These are phyloP conservation scores for Drosophila novamexicana DNA, from an alignment of 1,140 invertebrate genomes.

Conservation along the genomic window DNA sequence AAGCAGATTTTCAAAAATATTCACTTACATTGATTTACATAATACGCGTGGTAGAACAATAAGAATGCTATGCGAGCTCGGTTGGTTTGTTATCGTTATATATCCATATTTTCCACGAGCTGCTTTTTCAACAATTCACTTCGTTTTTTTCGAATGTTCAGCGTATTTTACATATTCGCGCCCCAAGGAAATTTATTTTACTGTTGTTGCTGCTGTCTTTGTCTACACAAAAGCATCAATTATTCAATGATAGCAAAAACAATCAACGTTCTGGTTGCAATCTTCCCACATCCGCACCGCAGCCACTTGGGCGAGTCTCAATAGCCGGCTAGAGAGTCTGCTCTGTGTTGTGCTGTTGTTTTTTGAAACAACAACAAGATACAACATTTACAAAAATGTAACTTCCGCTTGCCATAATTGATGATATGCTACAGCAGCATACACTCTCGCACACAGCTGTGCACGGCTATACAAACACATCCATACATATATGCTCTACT, in stretches of 20 bases:
- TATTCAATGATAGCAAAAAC: constrained; percentile 57
- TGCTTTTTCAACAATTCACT: constrained; percentile 5
- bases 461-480: constrained; percentile 10
- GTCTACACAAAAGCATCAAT: constrained; percentile 56
- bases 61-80: not conserved
- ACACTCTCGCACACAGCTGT: constrained; percentile 6
- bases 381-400: constrained; percentile 60
- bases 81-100: constrained; percentile 18
- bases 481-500: constrained; percentile 6
- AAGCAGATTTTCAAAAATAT: constrained; percentile 75
- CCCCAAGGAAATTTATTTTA: constrained; percentile 26
- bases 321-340: constrained; percentile 26
- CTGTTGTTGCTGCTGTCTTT: constrained; percentile 17
- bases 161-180: constrained; percentile 36
- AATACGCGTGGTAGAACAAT: constrained; percentile 23
- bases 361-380: constrained; percentile 67
- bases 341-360: constrained; percentile 27
- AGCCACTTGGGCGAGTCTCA: constrained; percentile 34
- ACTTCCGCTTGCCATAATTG: constrained; percentile 77
- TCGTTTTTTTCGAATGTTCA: constrained; percentile 12
- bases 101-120: constrained; percentile 17
- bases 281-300: constrained; percentile 2
- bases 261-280: constrained; percentile 33
- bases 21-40: constrained; percentile 71
- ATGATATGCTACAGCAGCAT: constrained; percentile 59